Evolutionary conservation across 92 coral and sea anemone species (phyloP).

Genomic region (Actinernus sp.): DNA sequence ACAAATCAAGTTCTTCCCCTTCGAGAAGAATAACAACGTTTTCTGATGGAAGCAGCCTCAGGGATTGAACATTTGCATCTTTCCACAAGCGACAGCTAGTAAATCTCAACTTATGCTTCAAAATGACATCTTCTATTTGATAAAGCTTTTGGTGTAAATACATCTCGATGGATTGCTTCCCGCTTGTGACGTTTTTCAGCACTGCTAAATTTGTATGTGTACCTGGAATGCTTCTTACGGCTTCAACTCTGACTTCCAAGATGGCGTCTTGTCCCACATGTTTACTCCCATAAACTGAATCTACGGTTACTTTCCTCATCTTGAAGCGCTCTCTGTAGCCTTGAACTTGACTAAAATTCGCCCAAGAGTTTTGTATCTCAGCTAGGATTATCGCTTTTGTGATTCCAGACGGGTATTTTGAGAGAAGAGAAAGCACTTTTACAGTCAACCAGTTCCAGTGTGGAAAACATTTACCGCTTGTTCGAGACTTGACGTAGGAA

Average conservation of each 20-base stretch:
- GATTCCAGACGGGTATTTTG: constrained; percentile 92
- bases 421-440: constrained; percentile 72
- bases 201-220: constrained; percentile 86
- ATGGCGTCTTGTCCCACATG: constrained; percentile 84
- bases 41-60: constrained; percentile 89
- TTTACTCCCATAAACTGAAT: constrained; percentile 73
- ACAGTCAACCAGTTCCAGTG: constrained; percentile 95
- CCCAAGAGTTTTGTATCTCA: constrained; percentile 94
- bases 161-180: constrained; percentile 76
- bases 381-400: constrained; percentile 94
- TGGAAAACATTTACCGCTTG: constrained; percentile 79
- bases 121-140: constrained; percentile 45
- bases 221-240: constrained; percentile 72
- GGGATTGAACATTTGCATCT: constrained; percentile 49
- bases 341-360: constrained; percentile 70
- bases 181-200: constrained; percentile 38
- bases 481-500: constrained; percentile 61
- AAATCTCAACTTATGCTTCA: constrained; percentile 69
- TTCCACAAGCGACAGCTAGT: constrained; percentile 89
- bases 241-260: constrained; percentile 81
- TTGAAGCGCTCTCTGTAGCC: constrained; percentile 73
- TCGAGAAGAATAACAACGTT: constrained; percentile 77
- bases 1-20: constrained; percentile 21
- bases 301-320: constrained; percentile 66
- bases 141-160: constrained; percentile 91